Conservation (phyloP, 1,140 invertebrate genomes). For the Brachionus calyciflorus region DNA sequence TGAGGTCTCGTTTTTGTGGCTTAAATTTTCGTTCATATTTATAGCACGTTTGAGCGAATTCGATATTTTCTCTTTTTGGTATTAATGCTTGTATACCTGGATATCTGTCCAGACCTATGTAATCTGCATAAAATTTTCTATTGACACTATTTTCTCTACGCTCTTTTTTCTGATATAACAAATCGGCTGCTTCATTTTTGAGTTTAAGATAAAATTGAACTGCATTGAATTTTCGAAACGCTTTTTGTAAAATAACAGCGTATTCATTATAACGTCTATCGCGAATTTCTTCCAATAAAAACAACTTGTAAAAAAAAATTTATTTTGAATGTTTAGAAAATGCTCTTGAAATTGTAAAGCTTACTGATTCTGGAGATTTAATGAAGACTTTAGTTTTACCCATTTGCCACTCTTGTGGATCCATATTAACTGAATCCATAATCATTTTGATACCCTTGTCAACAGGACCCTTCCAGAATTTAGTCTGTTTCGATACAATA, state of each 20-base stretch:
- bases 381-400: constrained; percentile 73
- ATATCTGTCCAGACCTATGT: constrained; percentile 65
- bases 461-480: constrained; percentile 4
- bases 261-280: constrained; percentile 71
- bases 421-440: constrained; percentile 67
- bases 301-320: constrained; percentile 63
- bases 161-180: constrained; percentile 71
- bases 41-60: constrained; percentile 70
- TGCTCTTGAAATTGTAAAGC: constrained; percentile 51
- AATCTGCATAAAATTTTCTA: constrained; percentile 73
- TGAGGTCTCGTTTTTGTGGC: constrained; percentile 52
- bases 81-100: constrained; percentile 61
- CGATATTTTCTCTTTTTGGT: constrained; percentile 69
- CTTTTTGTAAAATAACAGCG: constrained; percentile 71
- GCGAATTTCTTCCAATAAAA: constrained; percentile 71
- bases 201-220: constrained; percentile 66
- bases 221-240: constrained; percentile 70
- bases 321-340: not conserved
- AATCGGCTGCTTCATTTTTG: constrained; percentile 66
- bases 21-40: constrained; percentile 74
- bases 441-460: constrained; percentile 63
- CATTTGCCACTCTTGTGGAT: constrained; percentile 69
- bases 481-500: constrained; percentile 14
- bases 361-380: constrained; percentile 73
- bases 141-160: constrained; percentile 68